Conservation (phyloP, 2,797 vertebrate genomes). For the Catharus ustulatus region DNA sequence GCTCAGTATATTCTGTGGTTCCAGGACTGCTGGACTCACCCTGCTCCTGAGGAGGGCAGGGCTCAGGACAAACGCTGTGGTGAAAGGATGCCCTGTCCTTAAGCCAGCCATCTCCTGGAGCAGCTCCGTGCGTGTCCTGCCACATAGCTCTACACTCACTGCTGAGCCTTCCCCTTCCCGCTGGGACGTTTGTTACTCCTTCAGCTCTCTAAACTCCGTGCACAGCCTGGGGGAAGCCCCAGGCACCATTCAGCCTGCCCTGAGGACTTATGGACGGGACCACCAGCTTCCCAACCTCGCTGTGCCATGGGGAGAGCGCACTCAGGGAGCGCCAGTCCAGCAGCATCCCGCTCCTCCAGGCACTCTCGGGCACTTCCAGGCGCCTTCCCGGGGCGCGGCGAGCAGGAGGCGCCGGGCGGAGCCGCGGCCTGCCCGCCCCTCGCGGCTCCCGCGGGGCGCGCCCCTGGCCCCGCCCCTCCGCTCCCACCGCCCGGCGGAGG, state of each 20-base stretch:
- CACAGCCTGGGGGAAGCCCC: fast-evolving
- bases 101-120: too few species aligned
- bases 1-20: background rate
- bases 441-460: too few species aligned
- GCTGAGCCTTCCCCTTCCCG: background rate
- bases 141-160: fast-evolving
- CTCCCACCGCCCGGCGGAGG: background rate
- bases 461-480: too few species aligned
- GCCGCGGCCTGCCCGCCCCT: background rate
- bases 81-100: background rate
- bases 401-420: background rate
- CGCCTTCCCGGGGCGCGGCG: background rate
- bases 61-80: background rate
- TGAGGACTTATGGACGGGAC: background rate
- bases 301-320: fast-evolving
- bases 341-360: fast-evolving
- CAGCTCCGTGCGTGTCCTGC: background rate
- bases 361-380: fast-evolving
- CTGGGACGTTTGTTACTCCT: fast-evolving
- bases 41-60: background rate
- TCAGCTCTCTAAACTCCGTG: background rate
- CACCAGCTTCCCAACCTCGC: background rate
- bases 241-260: background rate
- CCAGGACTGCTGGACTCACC: fast-evolving
- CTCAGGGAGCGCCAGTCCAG: fast-evolving